phyloP scores from a whole-genome alignment of 2,113 vertebrate genomes.

The Vimba vimba region DNA sequence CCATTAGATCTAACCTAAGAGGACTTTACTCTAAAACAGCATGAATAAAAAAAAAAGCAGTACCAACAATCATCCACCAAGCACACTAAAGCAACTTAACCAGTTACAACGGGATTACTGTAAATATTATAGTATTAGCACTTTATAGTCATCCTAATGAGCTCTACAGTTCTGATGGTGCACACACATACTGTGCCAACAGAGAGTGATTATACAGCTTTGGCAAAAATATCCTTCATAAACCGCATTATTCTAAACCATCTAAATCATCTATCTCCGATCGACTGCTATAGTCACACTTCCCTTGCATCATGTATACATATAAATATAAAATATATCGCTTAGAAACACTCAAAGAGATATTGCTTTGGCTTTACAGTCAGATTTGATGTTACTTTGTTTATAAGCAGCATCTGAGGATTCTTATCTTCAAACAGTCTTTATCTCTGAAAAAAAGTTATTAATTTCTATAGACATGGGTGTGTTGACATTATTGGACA shows the following conservation, averaged over 20 bases:
- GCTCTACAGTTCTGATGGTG: conserved; percentile 46
- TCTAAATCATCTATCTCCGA: conserved; percentile 79
- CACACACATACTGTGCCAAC: conserved; percentile 60
- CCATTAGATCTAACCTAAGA: conserved; percentile 59
- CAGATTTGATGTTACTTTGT: neutral
- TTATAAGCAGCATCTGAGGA: neutral
- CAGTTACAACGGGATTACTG: conserved; percentile 52
- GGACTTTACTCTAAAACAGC: neutral
- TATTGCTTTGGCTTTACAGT: neutral
- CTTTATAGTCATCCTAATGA: conserved; percentile 60
- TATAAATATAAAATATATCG: neutral
- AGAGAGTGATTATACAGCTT: conserved; percentile 71
- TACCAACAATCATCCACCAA: conserved; percentile 67
- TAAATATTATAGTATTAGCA: conserved; percentile 67
- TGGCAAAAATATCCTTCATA: conserved; percentile 75
- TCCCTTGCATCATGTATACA: conserved; percentile 48
- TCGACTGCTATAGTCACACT: conserved; percentile 72
- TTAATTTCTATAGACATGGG: neutral
- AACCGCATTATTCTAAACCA: conserved; percentile 79
- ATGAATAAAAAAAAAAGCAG: neutral
- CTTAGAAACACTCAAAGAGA: neutral
- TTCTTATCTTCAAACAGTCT: neutral
- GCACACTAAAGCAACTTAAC: conserved; percentile 65
- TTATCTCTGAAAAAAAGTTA: neutral
- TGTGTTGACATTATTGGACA: neutral